Conservation (phyloP, 2,113 vertebrate species). For the Pterocles gutturalis region DNA sequence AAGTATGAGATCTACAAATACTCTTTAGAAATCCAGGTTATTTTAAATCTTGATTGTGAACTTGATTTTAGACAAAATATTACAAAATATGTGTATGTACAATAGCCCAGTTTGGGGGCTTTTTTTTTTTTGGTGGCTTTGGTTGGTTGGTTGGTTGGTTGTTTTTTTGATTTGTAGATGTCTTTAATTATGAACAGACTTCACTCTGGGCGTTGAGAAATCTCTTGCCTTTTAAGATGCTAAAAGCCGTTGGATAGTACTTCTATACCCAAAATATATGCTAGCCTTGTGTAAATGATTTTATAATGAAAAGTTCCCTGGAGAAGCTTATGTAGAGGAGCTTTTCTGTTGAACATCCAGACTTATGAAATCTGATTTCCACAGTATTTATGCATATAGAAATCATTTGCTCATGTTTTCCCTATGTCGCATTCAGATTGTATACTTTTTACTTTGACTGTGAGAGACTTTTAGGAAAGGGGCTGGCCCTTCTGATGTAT, state of each 20-base stretch:
- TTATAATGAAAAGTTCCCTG: neutral
- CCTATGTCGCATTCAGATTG: neutral
- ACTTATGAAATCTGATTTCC: neutral
- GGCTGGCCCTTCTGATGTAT: neutral
- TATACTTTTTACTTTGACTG: neutral
- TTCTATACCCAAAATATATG: neutral
- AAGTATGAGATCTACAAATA: neutral
- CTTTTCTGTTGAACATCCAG: neutral
- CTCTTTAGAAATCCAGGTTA: neutral
- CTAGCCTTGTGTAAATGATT: neutral
- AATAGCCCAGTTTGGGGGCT: accelerated
- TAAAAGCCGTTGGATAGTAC: neutral
- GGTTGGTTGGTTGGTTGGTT: neutral
- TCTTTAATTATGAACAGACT: neutral
- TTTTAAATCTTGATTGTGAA: neutral
- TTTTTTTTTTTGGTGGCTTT: neutral
- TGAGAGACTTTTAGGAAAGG: neutral
- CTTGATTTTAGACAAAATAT: neutral
- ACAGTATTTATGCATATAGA: neutral
- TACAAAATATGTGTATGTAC: no score
- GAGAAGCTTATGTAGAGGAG: neutral
- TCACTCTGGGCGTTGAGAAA: neutral
- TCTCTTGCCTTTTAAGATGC: neutral
- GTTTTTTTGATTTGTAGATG: neutral
- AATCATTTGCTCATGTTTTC: neutral